These are phyloP conservation scores for Zhengitettix transpicula DNA, from an alignment of 2,888 invertebrate species.

Conservation along the genomic window DNA sequence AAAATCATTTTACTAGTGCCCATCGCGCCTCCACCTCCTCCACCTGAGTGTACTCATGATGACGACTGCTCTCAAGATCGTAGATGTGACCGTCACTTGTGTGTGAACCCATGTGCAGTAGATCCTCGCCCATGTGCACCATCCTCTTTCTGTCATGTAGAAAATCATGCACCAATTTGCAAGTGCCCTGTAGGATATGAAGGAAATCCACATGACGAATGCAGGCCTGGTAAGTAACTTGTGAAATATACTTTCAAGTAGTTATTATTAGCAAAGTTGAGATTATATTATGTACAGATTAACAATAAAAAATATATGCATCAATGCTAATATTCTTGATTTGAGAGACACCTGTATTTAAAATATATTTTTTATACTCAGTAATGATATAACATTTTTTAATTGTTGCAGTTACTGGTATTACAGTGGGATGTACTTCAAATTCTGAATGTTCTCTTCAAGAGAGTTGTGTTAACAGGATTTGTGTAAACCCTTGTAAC, in stretches of 20 bases:
- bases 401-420: conserved; percentile 20
- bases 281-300: too few species aligned
- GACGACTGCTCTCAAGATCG: conserved; percentile 60
- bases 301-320: background rate
- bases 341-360: background rate
- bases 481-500: conserved; percentile 69
- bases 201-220: conserved; percentile 54
- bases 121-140: conserved; percentile 51
- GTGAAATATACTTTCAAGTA: too few species aligned
- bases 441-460: conserved; percentile 66
- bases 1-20: too few species aligned
- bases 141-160: conserved; percentile 67
- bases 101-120: conserved; percentile 58
- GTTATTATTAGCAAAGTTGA: too few species aligned
- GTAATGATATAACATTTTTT: background rate
- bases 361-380: background rate
- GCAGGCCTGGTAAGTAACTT: conserved; percentile 61
- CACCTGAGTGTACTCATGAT: conserved; percentile 57
- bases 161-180: conserved; percentile 58
- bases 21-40: conserved; percentile 19
- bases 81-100: conserved; percentile 57
- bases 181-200: conserved; percentile 63
- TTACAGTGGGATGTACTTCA: conserved; percentile 54
- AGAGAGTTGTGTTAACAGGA: conserved; percentile 66
- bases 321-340: background rate